phyloP scores from a whole-genome alignment of 1,140 invertebrate species.

The Cyphomyrmex costatus region DNA sequence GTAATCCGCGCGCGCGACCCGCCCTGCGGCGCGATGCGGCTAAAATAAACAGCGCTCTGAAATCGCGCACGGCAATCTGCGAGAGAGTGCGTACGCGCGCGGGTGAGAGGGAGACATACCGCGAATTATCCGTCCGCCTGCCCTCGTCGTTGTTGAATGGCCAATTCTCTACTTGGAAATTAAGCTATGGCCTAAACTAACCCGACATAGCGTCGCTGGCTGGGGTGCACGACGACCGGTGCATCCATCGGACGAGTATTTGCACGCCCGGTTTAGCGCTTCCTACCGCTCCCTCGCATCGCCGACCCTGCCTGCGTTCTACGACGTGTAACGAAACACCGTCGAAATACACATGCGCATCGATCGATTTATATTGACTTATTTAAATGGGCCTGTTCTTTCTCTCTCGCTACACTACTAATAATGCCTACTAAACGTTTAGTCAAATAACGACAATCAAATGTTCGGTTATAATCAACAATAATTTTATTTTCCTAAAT shows the following conservation, averaged over 20 bases:
- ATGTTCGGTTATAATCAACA: too few species aligned
- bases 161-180: slow-evolving; percentile 64
- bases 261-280: slow-evolving; percentile 16
- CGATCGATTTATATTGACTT: slow-evolving; percentile 34
- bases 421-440: too few species aligned
- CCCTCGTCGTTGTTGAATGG: slow-evolving; percentile 9
- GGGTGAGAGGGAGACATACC: neutral
- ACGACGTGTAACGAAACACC: slow-evolving; percentile 21
- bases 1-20: slow-evolving; percentile 46
- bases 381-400: slow-evolving; percentile 1
- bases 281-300: slow-evolving; percentile 6
- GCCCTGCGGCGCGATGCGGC: slow-evolving; percentile 43
- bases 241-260: slow-evolving; percentile 21
- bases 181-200: slow-evolving; percentile 56
- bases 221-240: neutral
- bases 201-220: slow-evolving; percentile 16
- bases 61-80: slow-evolving; percentile 57
- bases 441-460: too few species aligned
- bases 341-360: neutral
- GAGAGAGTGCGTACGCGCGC: neutral
- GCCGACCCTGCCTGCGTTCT: neutral
- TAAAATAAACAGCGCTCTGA: slow-evolving; percentile 55
- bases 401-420: too few species aligned
- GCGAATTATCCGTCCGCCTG: slow-evolving; percentile 46
- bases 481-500: too few species aligned